A percentile compares a stretch with the other conserved stretches of the same genome.
phyloP scores from a whole-genome alignment of 2,888 invertebrate genomes.

The Lacanobia wlatinum region DNA sequence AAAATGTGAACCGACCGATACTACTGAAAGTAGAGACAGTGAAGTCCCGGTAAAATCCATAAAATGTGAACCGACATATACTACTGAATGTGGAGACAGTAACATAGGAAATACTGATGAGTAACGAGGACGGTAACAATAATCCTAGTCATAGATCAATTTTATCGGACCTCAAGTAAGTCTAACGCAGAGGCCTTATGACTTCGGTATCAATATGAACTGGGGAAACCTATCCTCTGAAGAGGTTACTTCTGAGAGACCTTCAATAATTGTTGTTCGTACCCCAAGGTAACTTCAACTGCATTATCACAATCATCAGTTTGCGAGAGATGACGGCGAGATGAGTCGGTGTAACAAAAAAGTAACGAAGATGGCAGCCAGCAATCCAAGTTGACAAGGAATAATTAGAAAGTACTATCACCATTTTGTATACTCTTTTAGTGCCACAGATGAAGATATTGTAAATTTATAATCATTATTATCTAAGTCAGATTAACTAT shows the following conservation, averaged over 20 bases:
- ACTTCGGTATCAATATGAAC: background rate
- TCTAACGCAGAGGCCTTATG: background rate
- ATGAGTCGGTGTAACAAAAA: too few species aligned
- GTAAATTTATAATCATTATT: background rate
- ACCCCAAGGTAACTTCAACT: too few species aligned
- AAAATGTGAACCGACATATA: too few species aligned
- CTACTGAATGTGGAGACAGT: background rate
- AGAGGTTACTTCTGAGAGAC: too few species aligned
- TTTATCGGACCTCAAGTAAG: constrained; percentile 8
- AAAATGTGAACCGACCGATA: constrained; percentile 38
- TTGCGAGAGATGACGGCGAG: too few species aligned
- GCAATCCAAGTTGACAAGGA: background rate
- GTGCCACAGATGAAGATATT: background rate
- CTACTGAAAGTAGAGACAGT: background rate
- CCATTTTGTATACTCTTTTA: constrained; percentile 1
- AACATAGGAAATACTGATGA: background rate
- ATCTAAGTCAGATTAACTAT: too few species aligned
- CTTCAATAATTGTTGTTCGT: background rate
- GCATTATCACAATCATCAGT: background rate
- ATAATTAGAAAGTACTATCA: background rate
- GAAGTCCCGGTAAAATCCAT: too few species aligned
- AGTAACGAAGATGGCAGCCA: background rate
- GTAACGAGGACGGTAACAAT: background rate
- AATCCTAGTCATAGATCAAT: background rate
- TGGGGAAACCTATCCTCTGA: background rate